Conservation (phyloP, 2,797 vertebrate species). For the Danionella dracula region DNA sequence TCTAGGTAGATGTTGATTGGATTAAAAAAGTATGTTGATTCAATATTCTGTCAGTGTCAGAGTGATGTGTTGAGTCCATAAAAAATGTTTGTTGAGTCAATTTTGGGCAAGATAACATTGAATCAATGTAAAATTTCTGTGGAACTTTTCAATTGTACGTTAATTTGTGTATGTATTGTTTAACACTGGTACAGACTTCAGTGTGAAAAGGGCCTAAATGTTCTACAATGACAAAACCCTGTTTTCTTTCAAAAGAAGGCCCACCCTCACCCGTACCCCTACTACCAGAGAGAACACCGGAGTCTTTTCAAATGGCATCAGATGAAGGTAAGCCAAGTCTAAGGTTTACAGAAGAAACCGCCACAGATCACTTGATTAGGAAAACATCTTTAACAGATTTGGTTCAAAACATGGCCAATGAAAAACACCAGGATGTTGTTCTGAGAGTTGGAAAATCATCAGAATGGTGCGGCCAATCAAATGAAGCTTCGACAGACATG, state of each 20-base stretch:
- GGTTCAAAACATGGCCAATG: constrained; percentile 27
- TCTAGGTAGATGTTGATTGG: too few species aligned
- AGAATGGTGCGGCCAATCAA: constrained; percentile 64
- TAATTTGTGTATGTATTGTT: too few species aligned
- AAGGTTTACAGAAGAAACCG: neutral
- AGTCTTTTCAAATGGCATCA: constrained; percentile 78
- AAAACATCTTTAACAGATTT: constrained; percentile 45
- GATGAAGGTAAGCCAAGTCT: constrained; percentile 67
- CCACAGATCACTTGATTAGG: neutral
- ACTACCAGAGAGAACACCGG: constrained; percentile 86
- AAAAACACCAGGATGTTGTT: constrained; percentile 9
- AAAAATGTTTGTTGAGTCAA: too few species aligned
- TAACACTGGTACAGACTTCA: too few species aligned
- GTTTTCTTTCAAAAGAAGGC: constrained; percentile 43
- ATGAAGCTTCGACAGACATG: neutral
- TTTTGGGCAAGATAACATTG: too few species aligned
- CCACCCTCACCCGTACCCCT: constrained; percentile 76
- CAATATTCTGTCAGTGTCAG: too few species aligned
- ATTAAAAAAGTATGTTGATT: too few species aligned
- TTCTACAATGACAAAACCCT: too few species aligned
- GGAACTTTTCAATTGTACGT: too few species aligned
- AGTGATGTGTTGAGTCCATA: too few species aligned
- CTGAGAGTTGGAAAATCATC: constrained; percentile 59
- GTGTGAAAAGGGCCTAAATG: too few species aligned
- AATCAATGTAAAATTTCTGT: too few species aligned